Base-by-base conservation (phyloP, 2,797 vertebrate genomes). In the Gadopsis bispinosus region DNA sequence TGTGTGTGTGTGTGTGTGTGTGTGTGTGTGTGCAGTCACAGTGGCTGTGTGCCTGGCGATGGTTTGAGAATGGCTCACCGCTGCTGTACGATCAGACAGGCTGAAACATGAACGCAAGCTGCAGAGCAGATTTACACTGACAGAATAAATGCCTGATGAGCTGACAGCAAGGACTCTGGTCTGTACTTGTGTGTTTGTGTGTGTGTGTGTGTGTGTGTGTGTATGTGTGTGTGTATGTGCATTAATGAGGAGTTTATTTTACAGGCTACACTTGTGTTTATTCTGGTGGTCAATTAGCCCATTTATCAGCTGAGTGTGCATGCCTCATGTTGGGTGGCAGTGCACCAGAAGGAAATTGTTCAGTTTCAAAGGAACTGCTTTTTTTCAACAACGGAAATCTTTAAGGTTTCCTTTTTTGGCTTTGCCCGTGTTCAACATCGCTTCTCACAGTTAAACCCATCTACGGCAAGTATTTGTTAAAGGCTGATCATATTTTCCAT, bases 81-180 rank as follows among this genome's bases (percentile, higher is more conserved):
- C 80, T 58, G 77, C 64, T 75, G 55, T 88, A 67, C 83, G 84
- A 87, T 92, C 79, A 81, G 84, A 85, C 93, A 94, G 83, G 93
- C 89, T 92, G 85, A 74, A 93, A 94, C 94, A 93, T 87, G 91
- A 93, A 90, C 51, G 67, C 73, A 55, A 63, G 85, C 81, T 78
- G 83, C 65, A 37, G 80, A 74, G 66, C 88, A 87, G 82, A 92
- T 91, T 91, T 84, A 85, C 45, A 51, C 86, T 82, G 78, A 87
- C 85, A 83, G 69, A 77, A 79, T 83, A 81, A 88, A 91, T 75
- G 83, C 84, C 78, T 69, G 56, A 81, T 2, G 53, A 73, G 64
- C 63, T 59, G 58, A 81, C 69, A 77, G 70, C 37, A 45, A 71
- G 70, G 65, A 56, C 79, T 63, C 60, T 63, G 69, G 51, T 70